These are phyloP conservation scores for Xiphias gladius DNA, from an alignment of 2,113 vertebrate genomes.

Conservation along the genomic window DNA sequence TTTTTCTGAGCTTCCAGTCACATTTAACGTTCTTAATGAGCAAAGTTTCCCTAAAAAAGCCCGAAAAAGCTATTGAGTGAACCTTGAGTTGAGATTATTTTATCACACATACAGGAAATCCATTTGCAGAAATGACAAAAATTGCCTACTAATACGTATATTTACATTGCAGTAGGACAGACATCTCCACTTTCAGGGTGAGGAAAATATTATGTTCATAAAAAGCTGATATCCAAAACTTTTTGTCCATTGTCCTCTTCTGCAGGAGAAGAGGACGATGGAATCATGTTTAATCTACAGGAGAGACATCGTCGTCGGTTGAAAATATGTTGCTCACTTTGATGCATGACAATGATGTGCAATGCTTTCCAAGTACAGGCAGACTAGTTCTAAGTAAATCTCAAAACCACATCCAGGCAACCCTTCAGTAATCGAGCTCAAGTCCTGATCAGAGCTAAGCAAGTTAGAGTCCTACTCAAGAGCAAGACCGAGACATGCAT, in stretches of 20 bases:
- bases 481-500: neutral
- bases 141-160: neutral
- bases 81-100: no score
- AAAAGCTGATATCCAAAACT: neutral
- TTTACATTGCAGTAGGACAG: neutral
- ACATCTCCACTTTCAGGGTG: neutral
- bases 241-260: neutral
- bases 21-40: no score
- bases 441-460: neutral
- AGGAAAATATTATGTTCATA: no score
- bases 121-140: no score
- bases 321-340: neutral
- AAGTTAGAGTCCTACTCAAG: neutral
- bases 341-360: neutral
- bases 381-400: conserved; percentile 1
- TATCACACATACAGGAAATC: no score
- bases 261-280: neutral
- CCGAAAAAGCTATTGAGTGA: no score
- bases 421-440: neutral
- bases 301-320: neutral
- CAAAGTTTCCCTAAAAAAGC: no score
- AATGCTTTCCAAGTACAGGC: neutral
- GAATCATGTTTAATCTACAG: neutral
- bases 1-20: no score
- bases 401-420: neutral